Base-by-base conservation (phyloP, 1,140 invertebrate species). In the Caenorhabditis brenneri region DNA sequence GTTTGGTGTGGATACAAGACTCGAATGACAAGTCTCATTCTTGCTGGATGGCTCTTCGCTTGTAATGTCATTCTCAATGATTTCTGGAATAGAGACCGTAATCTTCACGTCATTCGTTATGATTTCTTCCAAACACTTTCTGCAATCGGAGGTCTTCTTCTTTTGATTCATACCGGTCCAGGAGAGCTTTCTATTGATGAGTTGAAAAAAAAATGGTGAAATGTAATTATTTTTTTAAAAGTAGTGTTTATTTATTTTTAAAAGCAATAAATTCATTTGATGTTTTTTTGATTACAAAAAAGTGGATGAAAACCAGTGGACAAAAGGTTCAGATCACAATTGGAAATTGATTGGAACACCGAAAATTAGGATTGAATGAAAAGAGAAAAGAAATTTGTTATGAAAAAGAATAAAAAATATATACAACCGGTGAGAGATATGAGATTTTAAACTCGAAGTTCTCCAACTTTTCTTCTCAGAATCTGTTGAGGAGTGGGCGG, bases 141-240 rank as follows among this genome's bases (percentile, higher is more conserved):
- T 22, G 65, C 65, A 42, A 19, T 74, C 29, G 65, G 65, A 46
- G 65, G 65, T 9, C 36, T 74, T 42, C 36, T 74, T 24, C 65
- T 74, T 31, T n/a, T 74, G 3, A 74, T 74, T 74, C 65, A 74
- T 10, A 74, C 65, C 0, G 65, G 65, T 6, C 65, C 65, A 5
- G 65, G 65, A 24, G 65, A 74, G 22, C 36, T 74, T 46, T 74
- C 65, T 2, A 24, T 74, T 24, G 65, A 74, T 24, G 65, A 74
- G 36, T 24, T 74, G 9, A 74, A 74, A n/a, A 74, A 74, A n/a
- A 74, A 74, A 46, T 74, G 65, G 65, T 74, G 53, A 55, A 55
- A 7, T 51, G 7, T 51, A n/a, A 51, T n/a, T 51, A 16, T 55
- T 55, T 42, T 42, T 42, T 6, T 42, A 42, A 42, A 42, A 6